These are phyloP conservation scores for Aix galericulata DNA, from an alignment of 2,113 vertebrate genomes.

Conservation along the genomic window DNA sequence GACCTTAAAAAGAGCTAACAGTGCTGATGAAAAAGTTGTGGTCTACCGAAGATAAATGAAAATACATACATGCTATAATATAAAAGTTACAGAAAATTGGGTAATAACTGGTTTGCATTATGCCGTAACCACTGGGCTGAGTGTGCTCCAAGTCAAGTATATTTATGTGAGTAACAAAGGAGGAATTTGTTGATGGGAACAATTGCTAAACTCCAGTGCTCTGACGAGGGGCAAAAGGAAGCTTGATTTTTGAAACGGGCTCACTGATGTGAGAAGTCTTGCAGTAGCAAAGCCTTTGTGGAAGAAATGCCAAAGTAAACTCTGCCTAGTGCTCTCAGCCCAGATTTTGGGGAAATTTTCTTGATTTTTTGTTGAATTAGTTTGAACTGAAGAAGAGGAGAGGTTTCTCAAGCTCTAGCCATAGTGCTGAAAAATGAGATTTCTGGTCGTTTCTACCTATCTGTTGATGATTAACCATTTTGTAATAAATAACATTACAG, in stretches of 20 bases:
- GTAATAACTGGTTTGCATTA: constrained; percentile 27
- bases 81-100: constrained; percentile 24
- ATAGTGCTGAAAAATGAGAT: background rate
- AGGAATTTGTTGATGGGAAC: background rate
- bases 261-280: fast-evolving
- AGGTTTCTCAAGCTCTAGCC: background rate
- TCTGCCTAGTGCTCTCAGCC: background rate
- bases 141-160: background rate
- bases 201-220: background rate
- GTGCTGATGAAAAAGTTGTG: background rate
- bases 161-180: background rate
- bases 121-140: background rate
- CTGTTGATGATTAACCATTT: background rate
- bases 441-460: background rate
- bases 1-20: background rate
- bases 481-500: background rate
- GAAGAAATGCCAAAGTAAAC: background rate
- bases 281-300: background rate
- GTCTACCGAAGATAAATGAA: constrained; percentile 32
- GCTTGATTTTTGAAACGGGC: background rate
- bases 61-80: background rate
- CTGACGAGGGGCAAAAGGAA: background rate
- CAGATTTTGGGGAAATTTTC: background rate
- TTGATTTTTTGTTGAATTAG: background rate
- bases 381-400: background rate